These are phyloP conservation scores for Gopherus flavomarginatus DNA, from an alignment of 2,113 vertebrate genomes.

Conservation along the genomic window DNA sequence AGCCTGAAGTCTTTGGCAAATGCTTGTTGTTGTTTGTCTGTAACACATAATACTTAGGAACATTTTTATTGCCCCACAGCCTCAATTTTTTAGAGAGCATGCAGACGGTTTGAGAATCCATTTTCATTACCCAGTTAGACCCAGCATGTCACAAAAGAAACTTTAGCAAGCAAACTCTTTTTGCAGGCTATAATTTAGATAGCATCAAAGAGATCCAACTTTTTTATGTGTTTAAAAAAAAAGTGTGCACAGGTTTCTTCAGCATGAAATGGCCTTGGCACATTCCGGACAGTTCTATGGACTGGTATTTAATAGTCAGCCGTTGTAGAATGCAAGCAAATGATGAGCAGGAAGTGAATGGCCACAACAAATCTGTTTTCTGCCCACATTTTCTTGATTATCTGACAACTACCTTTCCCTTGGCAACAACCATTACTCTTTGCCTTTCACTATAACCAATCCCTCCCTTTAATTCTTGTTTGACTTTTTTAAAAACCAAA, in stretches of 20 bases:
- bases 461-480: neutral
- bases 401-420: neutral
- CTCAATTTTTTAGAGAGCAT: neutral
- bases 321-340: neutral
- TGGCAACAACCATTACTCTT: neutral
- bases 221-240: slow-evolving; percentile 14
- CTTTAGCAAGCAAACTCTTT: neutral
- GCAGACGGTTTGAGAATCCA: neutral
- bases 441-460: neutral
- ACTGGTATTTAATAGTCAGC: neutral
- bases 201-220: slow-evolving; percentile 26
- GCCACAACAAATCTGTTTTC: neutral
- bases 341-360: neutral
- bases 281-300: neutral
- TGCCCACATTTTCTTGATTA: neutral
- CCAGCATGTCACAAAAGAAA: neutral
- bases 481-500: neutral
- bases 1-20: neutral
- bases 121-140: neutral
- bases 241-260: neutral
- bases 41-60: neutral
- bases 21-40: neutral
- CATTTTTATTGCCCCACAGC: neutral
- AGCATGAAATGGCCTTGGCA: neutral
- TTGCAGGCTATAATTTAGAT: slow-evolving; percentile 20